Base-by-base conservation (phyloP, 2,888 invertebrate genomes). In the Pocota personata region DNA sequence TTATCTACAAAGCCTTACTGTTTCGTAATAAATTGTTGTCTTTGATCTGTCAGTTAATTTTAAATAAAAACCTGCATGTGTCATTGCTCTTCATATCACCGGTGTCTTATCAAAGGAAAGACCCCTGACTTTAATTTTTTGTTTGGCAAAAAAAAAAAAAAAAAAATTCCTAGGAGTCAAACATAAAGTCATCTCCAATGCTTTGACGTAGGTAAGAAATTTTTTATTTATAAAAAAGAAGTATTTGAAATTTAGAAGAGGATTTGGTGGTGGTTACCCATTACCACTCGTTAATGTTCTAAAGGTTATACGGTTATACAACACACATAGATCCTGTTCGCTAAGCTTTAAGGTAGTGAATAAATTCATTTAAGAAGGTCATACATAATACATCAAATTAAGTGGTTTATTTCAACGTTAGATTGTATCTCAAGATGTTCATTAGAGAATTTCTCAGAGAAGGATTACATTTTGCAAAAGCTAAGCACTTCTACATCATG, bases 21-120 rank as follows among this genome's bases (percentile, higher is more conserved):
- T 40, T 40, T 40, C 40, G 14, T 40, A 40, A 40, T 40, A 37
- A 14, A 14, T 40, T 40, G 2, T 40, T 40, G 40, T 3, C 40
- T 40, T 40, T 40, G 40, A 40, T 14, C 40, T 40, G 40, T 40
- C 40, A 40, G 40, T 40, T 40, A 14, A 40, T 14, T 40, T 40
- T 14, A 40, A 37, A n/a, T 24, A 37, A 12, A 12, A 37, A 37
- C 40, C 40, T 40, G 14, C 37, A 37, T 48, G 37, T 66, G 66
- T 66, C 66, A 66, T 66, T 66, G 24, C 21, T 66, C 66, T 37
- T 37, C 48, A 37, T 50, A 66, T 48, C 64, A 19, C 48, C 64
- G 48, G 64, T 52, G 30, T 66, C 50, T 66, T 50, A 66, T 66
- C 66, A 37, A 21, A 35, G 8, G 24, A 19, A 32, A 24, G 14